Conservation (phyloP, 2,888 invertebrate genomes). For the Aporophyla nigra region DNA sequence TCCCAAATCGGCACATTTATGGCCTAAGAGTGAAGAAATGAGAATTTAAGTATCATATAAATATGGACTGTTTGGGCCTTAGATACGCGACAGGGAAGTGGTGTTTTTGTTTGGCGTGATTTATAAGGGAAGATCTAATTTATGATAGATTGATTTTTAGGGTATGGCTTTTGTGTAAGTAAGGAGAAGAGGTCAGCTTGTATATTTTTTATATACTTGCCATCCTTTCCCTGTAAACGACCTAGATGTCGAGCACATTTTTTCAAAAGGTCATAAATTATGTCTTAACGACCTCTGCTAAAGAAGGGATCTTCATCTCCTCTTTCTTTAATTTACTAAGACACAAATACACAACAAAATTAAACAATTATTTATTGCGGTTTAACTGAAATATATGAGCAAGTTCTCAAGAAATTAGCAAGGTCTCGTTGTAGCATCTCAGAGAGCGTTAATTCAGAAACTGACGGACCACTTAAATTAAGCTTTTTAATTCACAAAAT, state of each 20-base stretch:
- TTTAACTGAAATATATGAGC: conserved; percentile 43
- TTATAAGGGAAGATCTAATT: conserved; percentile 27
- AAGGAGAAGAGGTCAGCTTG: not conserved
- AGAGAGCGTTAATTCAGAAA: conserved; percentile 58
- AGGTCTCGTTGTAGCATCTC: conserved; percentile 41
- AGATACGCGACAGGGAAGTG: conserved; percentile 8
- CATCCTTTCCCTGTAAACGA: not conserved
- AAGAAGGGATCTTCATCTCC: not conserved
- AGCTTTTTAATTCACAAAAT: conserved; percentile 70
- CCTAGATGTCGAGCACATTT: not conserved
- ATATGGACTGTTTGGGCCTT: conserved; percentile 58
- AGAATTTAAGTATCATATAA: conserved; percentile 76
- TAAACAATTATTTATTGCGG: conserved; percentile 29
- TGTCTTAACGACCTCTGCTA: not conserved
- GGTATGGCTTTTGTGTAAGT: not conserved
- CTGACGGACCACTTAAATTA: conserved; percentile 68
- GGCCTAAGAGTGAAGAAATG: conserved; percentile 70
- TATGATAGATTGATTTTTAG: conserved; percentile 16
- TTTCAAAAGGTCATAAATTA: not conserved
- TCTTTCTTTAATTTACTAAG: conserved; percentile 1
- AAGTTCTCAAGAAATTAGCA: conserved; percentile 37
- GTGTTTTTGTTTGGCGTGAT: conserved; percentile 34
- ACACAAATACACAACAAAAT: conserved; percentile 17
- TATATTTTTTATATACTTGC: not conserved
- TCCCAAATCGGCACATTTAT: conserved; percentile 70